Evolutionary conservation across 2,113 vertebrate species (phyloP), one percentile per base, ranked within the genome.

Genomic region (Mormyrus lacerda): DNA sequence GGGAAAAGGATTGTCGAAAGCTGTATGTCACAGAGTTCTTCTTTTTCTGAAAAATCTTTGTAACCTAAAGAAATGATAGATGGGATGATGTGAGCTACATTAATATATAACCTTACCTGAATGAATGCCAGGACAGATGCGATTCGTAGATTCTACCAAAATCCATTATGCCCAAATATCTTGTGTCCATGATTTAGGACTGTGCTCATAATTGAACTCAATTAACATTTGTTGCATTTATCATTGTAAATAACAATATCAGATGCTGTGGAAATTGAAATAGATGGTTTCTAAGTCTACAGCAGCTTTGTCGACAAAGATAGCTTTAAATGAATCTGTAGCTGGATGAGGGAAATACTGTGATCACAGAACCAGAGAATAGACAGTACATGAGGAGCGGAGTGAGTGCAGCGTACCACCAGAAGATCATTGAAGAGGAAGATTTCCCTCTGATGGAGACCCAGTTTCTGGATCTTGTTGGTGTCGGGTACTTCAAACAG

Each of bases 361-460:
- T 69, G 53, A 69, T 50, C 21, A n/a, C 42, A 65, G 47, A 35
- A 15, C 47, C 51, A 21, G 82, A 45, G 35, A 9, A 69, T 2
- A 53, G 1, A 7, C 50, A 44, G 51, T 1, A 13, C 39, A 44
- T 44, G 47, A 15, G 5, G n/a, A 65, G 47, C 10, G 44, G 58
- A 27, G 4, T 13, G 35, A 87, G 61, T 15, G 55, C 50, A 58
- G 47, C 97, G 0, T 95, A 98, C 98, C 98, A 99, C 98, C 1
- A 99, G 95, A n/a, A 99, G 98, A 93, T 99, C 98, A 19, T 99
- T 99, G 92, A 99, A 99, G 90, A 99, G 97, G 96, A 99, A 99
- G 96, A 99, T 99, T 94, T 99, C 98, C 92, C 98, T 94, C 95
- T 99, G 98, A 93, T 99, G 98, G 91, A 99, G 95, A 42, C 98